Conservation (phyloP, 2,113 vertebrate genomes). For the Phylloscopus whistleri region DNA sequence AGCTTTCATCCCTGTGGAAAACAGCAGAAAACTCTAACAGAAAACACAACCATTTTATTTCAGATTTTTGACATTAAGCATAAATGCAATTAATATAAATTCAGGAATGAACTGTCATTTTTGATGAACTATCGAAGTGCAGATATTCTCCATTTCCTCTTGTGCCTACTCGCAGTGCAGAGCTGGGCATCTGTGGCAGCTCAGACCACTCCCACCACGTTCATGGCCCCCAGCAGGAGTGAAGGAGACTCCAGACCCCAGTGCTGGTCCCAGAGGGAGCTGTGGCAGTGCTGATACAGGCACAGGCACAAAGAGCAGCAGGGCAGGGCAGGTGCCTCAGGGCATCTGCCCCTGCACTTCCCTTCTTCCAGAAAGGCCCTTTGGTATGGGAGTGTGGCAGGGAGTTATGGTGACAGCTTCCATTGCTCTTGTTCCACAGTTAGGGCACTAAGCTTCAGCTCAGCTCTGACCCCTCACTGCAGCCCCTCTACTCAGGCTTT, state of each 20-base stretch:
- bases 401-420: not conserved
- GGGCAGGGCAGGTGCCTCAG: not conserved
- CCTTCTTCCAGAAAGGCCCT: rapidly evolving
- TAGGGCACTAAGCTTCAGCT: not conserved
- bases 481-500: not conserved
- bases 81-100: not conserved
- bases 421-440: too few relatives aligned
- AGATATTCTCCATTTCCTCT: not conserved
- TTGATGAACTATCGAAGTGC: not conserved
- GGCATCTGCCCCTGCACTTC: not conserved
- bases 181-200: not conserved
- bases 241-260: rapidly evolving
- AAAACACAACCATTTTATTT: not conserved
- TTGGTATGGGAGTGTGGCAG: rapidly evolving
- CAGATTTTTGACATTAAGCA: not conserved
- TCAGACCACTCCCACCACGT: not conserved
- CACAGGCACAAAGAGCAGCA: rapidly evolving
- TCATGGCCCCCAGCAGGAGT: not conserved
- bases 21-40: not conserved
- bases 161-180: not conserved
- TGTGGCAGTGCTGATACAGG: rapidly evolving
- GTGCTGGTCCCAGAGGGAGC: not conserved
- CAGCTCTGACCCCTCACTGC: not conserved
- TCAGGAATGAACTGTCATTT: not conserved
- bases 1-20: not conserved